Evolutionary conservation across 2,113 vertebrate species (phyloP).

Genomic region (Ovibos moschatus): DNA sequence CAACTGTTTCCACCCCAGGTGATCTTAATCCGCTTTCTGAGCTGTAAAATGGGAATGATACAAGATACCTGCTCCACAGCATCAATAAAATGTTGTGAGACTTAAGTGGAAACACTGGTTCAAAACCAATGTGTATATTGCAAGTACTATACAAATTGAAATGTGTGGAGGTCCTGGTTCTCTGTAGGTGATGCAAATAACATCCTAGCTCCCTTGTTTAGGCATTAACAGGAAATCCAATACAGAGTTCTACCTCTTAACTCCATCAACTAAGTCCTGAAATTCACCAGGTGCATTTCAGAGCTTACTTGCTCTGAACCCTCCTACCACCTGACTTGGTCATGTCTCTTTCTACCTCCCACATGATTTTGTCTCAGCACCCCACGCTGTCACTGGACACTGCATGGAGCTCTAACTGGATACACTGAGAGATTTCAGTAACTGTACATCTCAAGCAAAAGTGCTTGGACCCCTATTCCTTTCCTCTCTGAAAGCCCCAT

Average conservation of each 20-base stretch:
- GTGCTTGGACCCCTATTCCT: background rate
- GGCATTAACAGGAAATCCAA: background rate
- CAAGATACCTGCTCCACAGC: background rate
- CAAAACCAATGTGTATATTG: background rate
- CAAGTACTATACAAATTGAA: background rate
- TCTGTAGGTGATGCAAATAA: background rate
- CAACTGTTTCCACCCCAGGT: background rate
- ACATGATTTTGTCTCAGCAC: background rate
- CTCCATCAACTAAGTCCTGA: background rate
- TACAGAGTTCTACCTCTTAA: background rate
- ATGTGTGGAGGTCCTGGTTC: background rate
- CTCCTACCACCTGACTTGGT: background rate
- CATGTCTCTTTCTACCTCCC: background rate
- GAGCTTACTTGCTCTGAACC: background rate
- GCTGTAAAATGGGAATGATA: background rate
- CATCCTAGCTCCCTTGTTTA: fast-evolving
- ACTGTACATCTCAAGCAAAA: background rate
- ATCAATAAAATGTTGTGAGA: background rate
- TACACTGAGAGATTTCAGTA: background rate
- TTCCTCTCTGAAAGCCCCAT: background rate
- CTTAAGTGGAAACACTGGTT: background rate
- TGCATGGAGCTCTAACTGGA: background rate
- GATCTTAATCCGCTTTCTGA: background rate
- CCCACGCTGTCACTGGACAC: background rate
- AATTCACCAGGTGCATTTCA: background rate